phyloP scores from a whole-genome alignment of 2,888 invertebrate genomes.

The Aphrophora alni region DNA sequence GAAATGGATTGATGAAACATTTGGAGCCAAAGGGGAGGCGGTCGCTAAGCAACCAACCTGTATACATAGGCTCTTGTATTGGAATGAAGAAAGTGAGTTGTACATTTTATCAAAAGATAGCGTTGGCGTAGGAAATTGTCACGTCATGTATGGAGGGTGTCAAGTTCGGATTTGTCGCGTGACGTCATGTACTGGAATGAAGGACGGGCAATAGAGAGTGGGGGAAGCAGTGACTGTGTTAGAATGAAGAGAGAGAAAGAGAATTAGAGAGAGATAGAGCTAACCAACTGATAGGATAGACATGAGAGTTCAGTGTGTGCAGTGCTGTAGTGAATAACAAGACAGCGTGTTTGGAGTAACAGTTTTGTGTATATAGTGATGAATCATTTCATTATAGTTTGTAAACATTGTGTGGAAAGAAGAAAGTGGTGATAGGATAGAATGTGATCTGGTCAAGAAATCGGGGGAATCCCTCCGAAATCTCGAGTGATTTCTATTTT shows the following conservation, averaged over 20 bases:
- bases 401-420: neutral
- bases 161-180: constrained; percentile 36
- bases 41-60: constrained; percentile 28
- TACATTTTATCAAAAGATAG: constrained; percentile 26
- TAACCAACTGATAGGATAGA: constrained; percentile 6
- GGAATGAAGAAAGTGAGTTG: constrained; percentile 14
- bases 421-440: constrained; percentile 4
- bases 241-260: constrained; percentile 9
- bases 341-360: neutral
- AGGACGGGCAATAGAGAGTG: constrained; percentile 26
- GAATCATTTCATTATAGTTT: neutral
- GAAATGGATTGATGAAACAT: constrained; percentile 4
- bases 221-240: constrained; percentile 14
- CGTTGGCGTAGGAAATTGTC: constrained; percentile 35
- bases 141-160: constrained; percentile 32
- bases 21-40: constrained; percentile 7
- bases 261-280: neutral
- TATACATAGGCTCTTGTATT: neutral
- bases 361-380: neutral
- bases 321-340: neutral
- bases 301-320: constrained; percentile 4
- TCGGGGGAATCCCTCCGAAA: neutral
- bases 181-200: constrained; percentile 38
- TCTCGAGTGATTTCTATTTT: neutral
- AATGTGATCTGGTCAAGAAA: neutral